Base-by-base conservation (phyloP, 30 jellyfish, hydroid and myxozoan species). In the Turritopsis dohrnii region DNA sequence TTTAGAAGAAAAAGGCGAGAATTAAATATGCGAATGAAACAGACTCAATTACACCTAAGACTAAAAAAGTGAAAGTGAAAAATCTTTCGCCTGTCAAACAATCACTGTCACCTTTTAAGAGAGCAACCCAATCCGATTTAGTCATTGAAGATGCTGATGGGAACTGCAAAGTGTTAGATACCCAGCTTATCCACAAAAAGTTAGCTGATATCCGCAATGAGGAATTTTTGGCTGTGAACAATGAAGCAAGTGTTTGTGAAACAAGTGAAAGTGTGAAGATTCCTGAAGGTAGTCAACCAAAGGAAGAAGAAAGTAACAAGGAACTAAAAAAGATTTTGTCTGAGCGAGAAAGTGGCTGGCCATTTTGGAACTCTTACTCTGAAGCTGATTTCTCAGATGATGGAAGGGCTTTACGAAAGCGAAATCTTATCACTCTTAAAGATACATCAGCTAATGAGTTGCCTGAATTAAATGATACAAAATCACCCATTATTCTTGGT, bases 1-100 rank as follows among this genome's bases (percentile, higher is more conserved):
- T 41, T 41, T 41, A 41, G 81, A 22, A 60, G 60, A 80, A 80
- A 54, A 80, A 80, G 20, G 87, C 79, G 21, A 21, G 87, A n/a
- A 80, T 80, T 27, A 80, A 80, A 52, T 60, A 52, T 77, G 85
- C 71, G 0, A 29, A 21, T 0, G 79, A 19, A 16, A n/a, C 87
- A 13, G 65, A 65, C 21, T 53, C 52, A 75, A 53, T 31, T 80
- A 29, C 84, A 52, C 54, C 26, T 9, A 81, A 54, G 4, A 80
- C 1, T 16, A 80, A 80, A 41, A 80, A 71, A 71, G 54, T 80
- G 18, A 80, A 80, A 26, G 65, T 80, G 18, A 80, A 80, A 53
- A 80, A 80, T 60, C 26, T 41, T 26, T 80, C 87, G 17, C 87
- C 87, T 23, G 41, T 24, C 24, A 80, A 80, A 52, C 82, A 31